Evolutionary conservation across 2,888 invertebrate genomes (phyloP), one percentile per base, ranked within the genome.

Genomic region (Eutolmus rufibarbis): DNA sequence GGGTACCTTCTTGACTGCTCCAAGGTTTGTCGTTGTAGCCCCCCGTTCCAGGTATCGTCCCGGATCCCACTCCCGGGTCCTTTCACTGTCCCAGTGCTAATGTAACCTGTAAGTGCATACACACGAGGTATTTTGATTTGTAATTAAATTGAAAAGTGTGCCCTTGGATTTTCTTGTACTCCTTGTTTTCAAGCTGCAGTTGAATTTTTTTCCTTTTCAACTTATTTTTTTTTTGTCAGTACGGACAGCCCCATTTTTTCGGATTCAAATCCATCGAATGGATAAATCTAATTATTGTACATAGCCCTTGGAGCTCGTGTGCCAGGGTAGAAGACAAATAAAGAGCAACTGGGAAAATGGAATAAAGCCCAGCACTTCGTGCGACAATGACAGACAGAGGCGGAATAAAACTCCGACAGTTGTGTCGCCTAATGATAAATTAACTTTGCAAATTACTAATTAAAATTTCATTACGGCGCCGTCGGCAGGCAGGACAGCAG

Each of bases 401-500:
- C 14, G 23, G 74, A 84, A 84, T 84, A 28, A 84, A 84, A 84
- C 14, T 84, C 66, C 66, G 23, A 37, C 84, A 74, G 86, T 86
- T 74, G 74, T 86, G 37, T 37, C 40, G 34, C 19, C 46, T 86
- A 43, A 86, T 74, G 76, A 76, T 43, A 86, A 86, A 86, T 74
- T 86, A 86, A 86, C 86, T 86, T 86, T 86, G 51, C 86, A 86
- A 86, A 86, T 86, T 86, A 86, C 86, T 86, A 86, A 86, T 86
- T 86, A 86, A 86, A 86, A 76, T 86, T 86, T 86, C 76, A 76
- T 86, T 86, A 84, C 43, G 23, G 81, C 28, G 37, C 14, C 28
- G 34, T 1, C 34, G 43, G 43, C 37, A 76, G n/a, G 76, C 76
- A 37, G 76, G 34, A 76, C 37, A 34, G 37, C 34, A 8, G 46